Conservation (phyloP, 2,888 invertebrate genomes). For the Eupithecia abbreviata region DNA sequence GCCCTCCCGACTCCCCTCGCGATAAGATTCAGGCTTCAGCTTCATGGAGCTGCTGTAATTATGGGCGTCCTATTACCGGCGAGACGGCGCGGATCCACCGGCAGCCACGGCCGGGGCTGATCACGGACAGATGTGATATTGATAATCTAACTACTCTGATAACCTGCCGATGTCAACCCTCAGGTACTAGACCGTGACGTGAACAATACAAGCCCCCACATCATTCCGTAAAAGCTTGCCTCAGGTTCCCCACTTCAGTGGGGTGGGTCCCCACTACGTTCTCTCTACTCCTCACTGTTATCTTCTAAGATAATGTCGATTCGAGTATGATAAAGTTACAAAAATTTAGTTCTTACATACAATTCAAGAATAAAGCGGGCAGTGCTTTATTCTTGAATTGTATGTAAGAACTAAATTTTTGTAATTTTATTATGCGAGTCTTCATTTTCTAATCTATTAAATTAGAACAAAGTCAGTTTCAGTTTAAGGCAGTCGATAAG, state of each 20-base stretch:
- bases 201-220: neutral
- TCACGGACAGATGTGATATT: neutral
- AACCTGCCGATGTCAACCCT: neutral
- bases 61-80: slow-evolving; percentile 77
- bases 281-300: neutral
- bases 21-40: slow-evolving; percentile 80
- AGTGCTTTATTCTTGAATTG: neutral
- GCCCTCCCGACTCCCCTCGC: slow-evolving; percentile 41
- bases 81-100: slow-evolving; percentile 42
- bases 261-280: neutral
- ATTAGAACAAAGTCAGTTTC: neutral
- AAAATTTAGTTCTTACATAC: neutral
- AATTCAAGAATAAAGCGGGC: neutral
- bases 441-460: neutral
- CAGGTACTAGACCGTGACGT: neutral
- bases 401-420: neutral
- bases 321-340: neutral
- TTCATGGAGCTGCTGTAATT: slow-evolving; percentile 77
- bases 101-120: neutral
- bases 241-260: neutral
- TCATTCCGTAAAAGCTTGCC: neutral
- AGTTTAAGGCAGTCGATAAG: neutral
- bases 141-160: neutral
- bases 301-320: neutral
- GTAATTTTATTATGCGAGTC: neutral